Conservation (phyloP, 2,797 vertebrate species). For the Australoheros facetus region DNA sequence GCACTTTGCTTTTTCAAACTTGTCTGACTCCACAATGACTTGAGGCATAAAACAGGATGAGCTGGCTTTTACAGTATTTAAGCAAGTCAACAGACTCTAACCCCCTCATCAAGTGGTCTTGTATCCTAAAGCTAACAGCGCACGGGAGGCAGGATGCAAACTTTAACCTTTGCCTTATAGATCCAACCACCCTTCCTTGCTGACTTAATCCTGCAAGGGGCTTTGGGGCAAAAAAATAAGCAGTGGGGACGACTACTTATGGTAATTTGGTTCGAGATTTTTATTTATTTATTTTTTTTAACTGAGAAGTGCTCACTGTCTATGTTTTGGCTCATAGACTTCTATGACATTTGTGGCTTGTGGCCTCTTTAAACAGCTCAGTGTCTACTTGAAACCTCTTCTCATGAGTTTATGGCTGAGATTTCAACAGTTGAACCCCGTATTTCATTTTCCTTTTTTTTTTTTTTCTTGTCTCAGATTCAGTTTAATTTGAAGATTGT, state of each 20-base stretch:
- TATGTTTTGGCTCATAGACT: neutral
- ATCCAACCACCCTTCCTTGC: neutral
- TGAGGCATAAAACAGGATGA: neutral
- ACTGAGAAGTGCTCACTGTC: neutral
- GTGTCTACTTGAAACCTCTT: neutral
- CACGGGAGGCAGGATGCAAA: neutral
- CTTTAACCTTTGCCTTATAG: neutral
- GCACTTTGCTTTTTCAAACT: neutral
- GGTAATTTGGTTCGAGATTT: neutral
- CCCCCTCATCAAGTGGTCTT: neutral
- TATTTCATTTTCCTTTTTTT: neutral
- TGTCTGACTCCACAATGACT: neutral
- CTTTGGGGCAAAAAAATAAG: neutral
- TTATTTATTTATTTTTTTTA: neutral
- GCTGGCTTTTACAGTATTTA: neutral
- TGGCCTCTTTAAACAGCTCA: neutral
- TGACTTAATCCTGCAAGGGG: neutral
- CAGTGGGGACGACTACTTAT: neutral
- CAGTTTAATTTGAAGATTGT: neutral
- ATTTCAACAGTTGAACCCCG: neutral
- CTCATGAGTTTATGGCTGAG: neutral
- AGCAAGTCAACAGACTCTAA: neutral
- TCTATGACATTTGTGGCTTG: neutral
- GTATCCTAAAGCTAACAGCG: neutral
- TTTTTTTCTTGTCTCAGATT: neutral